Base-by-base conservation (phyloP, 2,888 invertebrate species). In the Aphidius colemani region DNA sequence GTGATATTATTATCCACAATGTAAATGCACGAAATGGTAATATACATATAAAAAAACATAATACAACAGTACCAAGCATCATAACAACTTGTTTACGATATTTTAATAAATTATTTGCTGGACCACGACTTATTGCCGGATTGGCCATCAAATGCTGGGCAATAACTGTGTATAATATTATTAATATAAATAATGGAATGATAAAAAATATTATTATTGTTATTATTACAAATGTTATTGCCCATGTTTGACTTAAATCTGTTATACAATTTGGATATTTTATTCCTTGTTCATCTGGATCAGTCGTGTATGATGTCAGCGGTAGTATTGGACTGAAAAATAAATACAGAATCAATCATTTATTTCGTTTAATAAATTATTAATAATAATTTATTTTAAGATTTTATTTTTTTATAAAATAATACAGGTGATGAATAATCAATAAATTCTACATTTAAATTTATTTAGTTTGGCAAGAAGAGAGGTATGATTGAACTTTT, bases 41-140 rank as follows among this genome's bases (percentile, higher is more conserved):
- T 51, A 96, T 86, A 77, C 95, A 96, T 60, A 95, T 83, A 82
- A 97, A 96, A 83, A 96, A 97, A 58, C 94, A 93, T 41, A 94
- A 80, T 0, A 96, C 95, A 0, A 96, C 95, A 0, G 94, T 92
- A 7, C 92, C 93, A 44, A 96, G 84, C 95, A 95, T 95, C 60
- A 94, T 84, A 49, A 95, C 93, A 40, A 95, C 89, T 85, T 92
- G 92, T 74, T 90, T 92, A 61, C 92, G 87, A 76, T 92, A 91
- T 72, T 91, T 87, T 6, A 90, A 81, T 60, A 90, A 88, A 74
- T 88, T 88, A 45, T 78, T 79, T 66, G 89, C 84, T 63, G 83
- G 80, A 0, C 85, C 88, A 0, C 88, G 86, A 69, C 90, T 89
- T 69, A 91, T 87, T 53, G 88, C 87, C 0, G 92, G 92, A 75